These are phyloP conservation scores for Machaerirhynchus nigripectus DNA, from an alignment of 2,113 vertebrate species.

Conservation along the genomic window DNA sequence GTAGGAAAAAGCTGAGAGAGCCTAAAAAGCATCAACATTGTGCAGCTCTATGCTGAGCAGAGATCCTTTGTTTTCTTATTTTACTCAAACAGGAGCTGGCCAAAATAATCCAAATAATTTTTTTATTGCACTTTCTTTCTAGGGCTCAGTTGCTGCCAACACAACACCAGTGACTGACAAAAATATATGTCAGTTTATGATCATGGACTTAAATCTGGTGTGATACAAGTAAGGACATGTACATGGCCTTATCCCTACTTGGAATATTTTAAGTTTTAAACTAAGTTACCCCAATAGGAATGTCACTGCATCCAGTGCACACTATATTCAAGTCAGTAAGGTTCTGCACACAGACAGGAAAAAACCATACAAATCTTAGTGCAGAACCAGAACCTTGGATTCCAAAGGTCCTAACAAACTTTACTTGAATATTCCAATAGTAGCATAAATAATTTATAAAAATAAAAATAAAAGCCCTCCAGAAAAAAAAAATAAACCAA, in stretches of 20 bases:
- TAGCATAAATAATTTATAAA: no score
- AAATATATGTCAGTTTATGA: background rate
- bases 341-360: background rate
- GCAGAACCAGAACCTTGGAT: background rate
- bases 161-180: background rate
- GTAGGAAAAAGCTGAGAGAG: background rate
- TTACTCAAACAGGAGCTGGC: background rate
- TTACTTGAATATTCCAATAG: background rate
- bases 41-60: background rate
- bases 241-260: background rate
- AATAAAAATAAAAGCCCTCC: background rate
- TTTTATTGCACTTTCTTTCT: background rate
- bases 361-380: background rate
- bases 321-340: background rate
- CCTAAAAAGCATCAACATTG: background rate
- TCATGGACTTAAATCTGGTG: background rate
- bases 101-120: background rate
- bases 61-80: background rate
- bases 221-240: background rate
- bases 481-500: background rate
- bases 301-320: background rate
- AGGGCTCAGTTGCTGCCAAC: background rate
- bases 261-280: background rate
- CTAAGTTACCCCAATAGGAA: background rate
- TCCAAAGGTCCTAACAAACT: background rate